phyloP scores from a whole-genome alignment of 2,888 invertebrate species.

The Chalcis sispes region DNA sequence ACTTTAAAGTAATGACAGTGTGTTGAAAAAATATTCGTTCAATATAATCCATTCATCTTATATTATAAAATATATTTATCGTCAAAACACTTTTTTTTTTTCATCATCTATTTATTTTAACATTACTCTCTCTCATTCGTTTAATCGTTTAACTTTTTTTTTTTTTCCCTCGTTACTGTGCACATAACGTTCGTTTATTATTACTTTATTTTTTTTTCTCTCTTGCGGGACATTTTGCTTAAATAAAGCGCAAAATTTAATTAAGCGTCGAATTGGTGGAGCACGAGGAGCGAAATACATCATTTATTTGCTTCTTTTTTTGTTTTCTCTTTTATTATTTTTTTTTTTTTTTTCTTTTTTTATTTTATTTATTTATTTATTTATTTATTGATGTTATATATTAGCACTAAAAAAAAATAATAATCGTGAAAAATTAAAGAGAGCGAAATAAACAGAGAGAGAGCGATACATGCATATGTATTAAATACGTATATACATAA shows the following conservation, averaged over 20 bases:
- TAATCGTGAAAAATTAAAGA: conserved; percentile 4
- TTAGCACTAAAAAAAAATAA: conserved; percentile 12
- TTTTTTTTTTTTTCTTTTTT: conserved; percentile 18
- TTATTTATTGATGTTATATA: conserved; percentile 10
- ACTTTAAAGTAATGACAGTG: too few species aligned
- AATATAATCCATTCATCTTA: neutral
- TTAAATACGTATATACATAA: too few species aligned
- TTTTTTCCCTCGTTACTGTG: too few species aligned
- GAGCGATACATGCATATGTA: conserved; percentile 60
- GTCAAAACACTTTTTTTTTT: conserved; percentile 13
- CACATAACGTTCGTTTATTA: too few species aligned
- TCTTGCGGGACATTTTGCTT: conserved; percentile 52
- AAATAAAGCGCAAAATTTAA: conserved; percentile 18
- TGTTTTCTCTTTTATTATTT: conserved; percentile 12
- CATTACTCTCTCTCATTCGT: too few species aligned
- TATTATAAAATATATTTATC: conserved; percentile 22
- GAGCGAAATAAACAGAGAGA: conserved; percentile 19
- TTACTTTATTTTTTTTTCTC: conserved; percentile 31
- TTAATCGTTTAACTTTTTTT: too few species aligned
- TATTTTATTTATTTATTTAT: conserved; percentile 23
- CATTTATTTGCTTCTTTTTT: conserved; percentile 17
- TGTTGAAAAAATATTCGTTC: conserved; percentile 37
- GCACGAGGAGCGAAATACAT: conserved; percentile 39
- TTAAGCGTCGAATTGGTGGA: conserved; percentile 24
- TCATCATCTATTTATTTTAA: neutral